Evolutionary conservation across 1,140 invertebrate genomes (phyloP).

Genomic region (Condylostylus longicornis): DNA sequence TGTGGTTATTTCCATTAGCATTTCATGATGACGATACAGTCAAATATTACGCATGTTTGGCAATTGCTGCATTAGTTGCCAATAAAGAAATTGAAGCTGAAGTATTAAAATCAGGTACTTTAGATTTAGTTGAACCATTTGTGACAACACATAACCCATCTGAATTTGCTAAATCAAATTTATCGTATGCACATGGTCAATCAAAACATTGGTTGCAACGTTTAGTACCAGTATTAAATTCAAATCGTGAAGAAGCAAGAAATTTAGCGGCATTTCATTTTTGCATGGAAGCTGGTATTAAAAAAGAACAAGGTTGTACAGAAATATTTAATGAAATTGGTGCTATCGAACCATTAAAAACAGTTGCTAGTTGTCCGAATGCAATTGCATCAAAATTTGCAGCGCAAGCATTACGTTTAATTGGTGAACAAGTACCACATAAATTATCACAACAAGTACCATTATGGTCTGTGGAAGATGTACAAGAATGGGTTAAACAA

Average conservation of each 20-base stretch:
- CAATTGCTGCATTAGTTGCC: conserved; percentile 89
- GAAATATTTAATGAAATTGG: conserved; percentile 90
- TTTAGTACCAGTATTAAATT: conserved; percentile 87
- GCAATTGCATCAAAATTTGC: conserved; percentile 95
- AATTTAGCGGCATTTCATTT: conserved; percentile 98
- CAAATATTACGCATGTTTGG: conserved; percentile 96
- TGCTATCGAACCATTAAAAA: conserved; percentile 88
- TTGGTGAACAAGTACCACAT: conserved; percentile 93
- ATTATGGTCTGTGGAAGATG: conserved; percentile 92
- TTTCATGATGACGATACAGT: conserved; percentile 94
- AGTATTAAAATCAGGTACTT: conserved; percentile 85
- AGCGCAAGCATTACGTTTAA: conserved; percentile 82
- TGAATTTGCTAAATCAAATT: conserved; percentile 84
- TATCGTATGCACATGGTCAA: conserved; percentile 88
- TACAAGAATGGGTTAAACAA: conserved; percentile 94
- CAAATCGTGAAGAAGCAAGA: conserved; percentile 87
- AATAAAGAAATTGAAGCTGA: conserved; percentile 97
- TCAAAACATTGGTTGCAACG: conserved; percentile 90
- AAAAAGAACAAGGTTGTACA: conserved; percentile 88
- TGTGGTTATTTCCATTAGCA: conserved; percentile 96
- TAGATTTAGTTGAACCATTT: conserved; percentile 93
- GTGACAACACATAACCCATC: conserved; percentile 85
- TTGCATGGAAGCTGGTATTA: conserved; percentile 98
- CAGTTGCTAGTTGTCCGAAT: conserved; percentile 93
- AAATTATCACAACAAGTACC: conserved; percentile 96